phyloP scores from a whole-genome alignment of 2,888 invertebrate genomes.

The Lottia gigantea region DNA sequence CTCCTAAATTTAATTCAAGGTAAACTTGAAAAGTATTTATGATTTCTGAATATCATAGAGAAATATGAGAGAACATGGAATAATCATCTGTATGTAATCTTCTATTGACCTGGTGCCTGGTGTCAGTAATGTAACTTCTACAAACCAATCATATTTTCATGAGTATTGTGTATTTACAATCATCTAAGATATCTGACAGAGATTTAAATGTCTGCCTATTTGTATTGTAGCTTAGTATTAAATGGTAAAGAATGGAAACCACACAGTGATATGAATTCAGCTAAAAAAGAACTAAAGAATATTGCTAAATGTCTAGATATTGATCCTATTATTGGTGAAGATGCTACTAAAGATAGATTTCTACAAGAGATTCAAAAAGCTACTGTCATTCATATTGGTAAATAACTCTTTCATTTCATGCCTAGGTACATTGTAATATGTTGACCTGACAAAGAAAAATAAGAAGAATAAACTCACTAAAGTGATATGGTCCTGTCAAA shows the following conservation, averaged over 20 bases:
- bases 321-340: slow-evolving; percentile 43
- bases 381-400: slow-evolving; percentile 63
- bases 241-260: slow-evolving; percentile 55
- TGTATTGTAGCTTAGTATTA: slow-evolving; percentile 42
- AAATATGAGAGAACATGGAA: no score
- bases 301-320: slow-evolving; percentile 55
- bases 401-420: not conserved
- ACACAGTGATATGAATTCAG: slow-evolving; percentile 37
- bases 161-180: no score
- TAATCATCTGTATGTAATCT: no score
- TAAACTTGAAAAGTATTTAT: slow-evolving; percentile 35
- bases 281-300: slow-evolving; percentile 49
- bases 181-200: no score
- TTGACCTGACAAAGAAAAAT: not conserved
- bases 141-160: no score
- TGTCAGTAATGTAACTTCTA: no score
- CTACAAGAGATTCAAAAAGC: slow-evolving; percentile 50
- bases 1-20: slow-evolving; percentile 55
- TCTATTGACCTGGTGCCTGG: no score
- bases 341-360: slow-evolving; percentile 57
- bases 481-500: no score
- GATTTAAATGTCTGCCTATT: no score
- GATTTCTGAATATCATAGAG: no score
- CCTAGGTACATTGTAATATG: not conserved
- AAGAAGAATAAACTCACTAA: not conserved